phyloP scores from a whole-genome alignment of 2,113 vertebrate species.

The Delphinus delphis region DNA sequence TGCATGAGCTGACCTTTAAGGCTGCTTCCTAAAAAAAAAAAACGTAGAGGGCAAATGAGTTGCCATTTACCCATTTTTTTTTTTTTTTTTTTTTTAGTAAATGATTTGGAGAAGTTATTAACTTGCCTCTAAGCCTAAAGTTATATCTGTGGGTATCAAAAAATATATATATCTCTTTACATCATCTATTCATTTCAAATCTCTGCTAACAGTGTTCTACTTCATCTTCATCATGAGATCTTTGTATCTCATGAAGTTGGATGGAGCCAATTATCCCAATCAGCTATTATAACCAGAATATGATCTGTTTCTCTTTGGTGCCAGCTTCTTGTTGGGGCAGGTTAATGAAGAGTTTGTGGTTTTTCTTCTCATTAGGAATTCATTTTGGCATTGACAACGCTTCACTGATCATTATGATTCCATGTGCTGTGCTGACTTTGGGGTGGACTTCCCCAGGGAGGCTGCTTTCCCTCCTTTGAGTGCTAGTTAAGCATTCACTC shows the following conservation, averaged over 20 bases:
- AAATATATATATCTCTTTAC: background rate
- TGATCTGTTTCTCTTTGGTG: constrained; percentile 33
- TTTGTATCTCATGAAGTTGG: background rate
- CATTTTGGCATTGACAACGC: constrained; percentile 50
- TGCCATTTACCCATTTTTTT: background rate
- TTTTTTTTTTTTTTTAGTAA: constrained; percentile 8
- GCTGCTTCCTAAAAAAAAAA: background rate
- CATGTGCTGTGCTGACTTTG: background rate
- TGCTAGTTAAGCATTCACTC: constrained; percentile 54
- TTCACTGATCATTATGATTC: constrained; percentile 57
- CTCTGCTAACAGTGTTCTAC: background rate
- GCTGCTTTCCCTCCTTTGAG: background rate
- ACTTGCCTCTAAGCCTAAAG: background rate
- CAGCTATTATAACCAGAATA: constrained; percentile 3
- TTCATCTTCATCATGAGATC: background rate
- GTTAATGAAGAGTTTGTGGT: constrained; percentile 51
- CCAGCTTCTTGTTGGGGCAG: constrained; percentile 64
- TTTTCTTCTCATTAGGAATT: constrained; percentile 70
- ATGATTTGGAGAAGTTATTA: constrained; percentile 45
- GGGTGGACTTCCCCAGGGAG: background rate
- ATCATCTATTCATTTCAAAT: constrained; percentile 29
- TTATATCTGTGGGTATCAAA: background rate
- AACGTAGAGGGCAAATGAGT: background rate
- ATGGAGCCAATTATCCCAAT: constrained; percentile 1
- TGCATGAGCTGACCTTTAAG: background rate